phyloP scores from a whole-genome alignment of 2,113 vertebrate species.

The Delphinus delphis region DNA sequence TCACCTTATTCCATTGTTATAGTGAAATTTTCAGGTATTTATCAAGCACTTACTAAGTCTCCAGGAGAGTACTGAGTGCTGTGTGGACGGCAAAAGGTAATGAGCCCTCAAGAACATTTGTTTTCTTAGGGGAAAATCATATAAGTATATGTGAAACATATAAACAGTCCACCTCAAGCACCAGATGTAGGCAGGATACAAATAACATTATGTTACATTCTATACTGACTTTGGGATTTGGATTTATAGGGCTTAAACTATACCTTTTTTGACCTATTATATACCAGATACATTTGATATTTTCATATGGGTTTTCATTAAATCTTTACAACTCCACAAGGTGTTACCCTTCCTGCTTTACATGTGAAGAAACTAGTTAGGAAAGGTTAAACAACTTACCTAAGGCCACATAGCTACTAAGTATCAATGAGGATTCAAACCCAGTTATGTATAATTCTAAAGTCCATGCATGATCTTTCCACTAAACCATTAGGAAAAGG shows the following conservation, averaged over 20 bases:
- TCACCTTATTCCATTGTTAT: neutral
- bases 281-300: neutral
- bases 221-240: constrained; percentile 34
- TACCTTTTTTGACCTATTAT: constrained; percentile 5
- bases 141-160: neutral
- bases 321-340: neutral
- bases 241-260: neutral
- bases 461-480: neutral
- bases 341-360: neutral
- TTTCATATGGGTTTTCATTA: neutral
- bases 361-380: neutral
- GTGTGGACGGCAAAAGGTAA: neutral
- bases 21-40: neutral
- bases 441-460: neutral
- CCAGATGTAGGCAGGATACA: neutral
- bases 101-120: neutral
- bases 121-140: neutral
- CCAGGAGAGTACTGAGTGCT: neutral
- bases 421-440: neutral
- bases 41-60: constrained; percentile 21
- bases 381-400: constrained; percentile 26
- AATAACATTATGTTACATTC: neutral
- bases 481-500: constrained; percentile 14
- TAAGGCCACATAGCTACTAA: neutral
- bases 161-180: neutral